Conservation (phyloP, 2,113 vertebrate genomes). For the Canis aureus region DNA sequence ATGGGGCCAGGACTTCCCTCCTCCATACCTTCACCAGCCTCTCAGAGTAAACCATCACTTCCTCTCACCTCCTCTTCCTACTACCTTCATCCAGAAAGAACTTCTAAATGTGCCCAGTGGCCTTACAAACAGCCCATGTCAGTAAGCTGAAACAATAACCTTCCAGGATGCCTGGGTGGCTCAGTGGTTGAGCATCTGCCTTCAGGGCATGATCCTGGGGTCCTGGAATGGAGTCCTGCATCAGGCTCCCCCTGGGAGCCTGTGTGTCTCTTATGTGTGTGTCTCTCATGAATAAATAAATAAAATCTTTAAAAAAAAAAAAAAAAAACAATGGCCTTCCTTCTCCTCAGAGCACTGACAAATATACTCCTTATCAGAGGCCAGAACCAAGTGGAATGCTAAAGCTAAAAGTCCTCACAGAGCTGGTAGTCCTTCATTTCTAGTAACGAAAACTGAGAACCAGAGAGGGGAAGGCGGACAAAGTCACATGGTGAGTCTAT, state of each 20-base stretch:
- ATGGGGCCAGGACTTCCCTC: not conserved
- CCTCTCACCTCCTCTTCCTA: not conserved
- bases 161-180: too few relatives aligned
- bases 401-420: not conserved
- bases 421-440: not conserved
- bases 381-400: not conserved
- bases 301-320: too few relatives aligned
- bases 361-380: not conserved
- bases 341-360: not conserved
- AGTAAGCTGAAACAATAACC: not conserved
- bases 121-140: not conserved
- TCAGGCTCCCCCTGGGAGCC: too few relatives aligned
- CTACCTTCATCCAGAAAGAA: not conserved
- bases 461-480: not conserved
- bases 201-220: too few relatives aligned
- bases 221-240: too few relatives aligned
- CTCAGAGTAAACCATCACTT: not conserved
- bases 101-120: not conserved
- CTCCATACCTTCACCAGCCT: not conserved
- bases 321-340: too few relatives aligned
- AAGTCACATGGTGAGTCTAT: not conserved
- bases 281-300: too few relatives aligned
- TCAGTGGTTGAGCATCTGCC: too few relatives aligned
- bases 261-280: too few relatives aligned
- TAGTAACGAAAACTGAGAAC: not conserved